Evolutionary conservation across 2,797 vertebrate species (phyloP).

Genomic region (Chromobotia macracanthus): DNA sequence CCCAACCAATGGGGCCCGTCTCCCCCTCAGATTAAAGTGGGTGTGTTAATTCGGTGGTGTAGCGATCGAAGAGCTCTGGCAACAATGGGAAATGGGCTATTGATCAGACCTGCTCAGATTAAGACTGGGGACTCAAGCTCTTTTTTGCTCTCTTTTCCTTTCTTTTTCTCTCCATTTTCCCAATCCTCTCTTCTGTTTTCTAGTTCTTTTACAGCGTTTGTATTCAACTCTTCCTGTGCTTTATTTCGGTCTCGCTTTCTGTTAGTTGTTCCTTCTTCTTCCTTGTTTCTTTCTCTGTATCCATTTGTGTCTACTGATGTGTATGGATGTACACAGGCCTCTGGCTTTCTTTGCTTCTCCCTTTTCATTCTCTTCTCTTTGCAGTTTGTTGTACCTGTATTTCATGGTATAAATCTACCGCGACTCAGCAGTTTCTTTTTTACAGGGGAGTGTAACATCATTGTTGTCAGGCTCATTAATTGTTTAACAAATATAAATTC

Average conservation of each 20-base stretch:
- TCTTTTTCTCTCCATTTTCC: constrained; percentile 81
- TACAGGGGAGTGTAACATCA: neutral
- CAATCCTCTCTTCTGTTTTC: constrained; percentile 71
- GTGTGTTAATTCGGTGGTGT: constrained; percentile 97
- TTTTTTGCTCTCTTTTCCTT: constrained; percentile 87
- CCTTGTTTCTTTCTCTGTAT: constrained; percentile 19
- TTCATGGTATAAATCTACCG: neutral
- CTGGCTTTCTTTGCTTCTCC: constrained; percentile 13
- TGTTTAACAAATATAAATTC: neutral
- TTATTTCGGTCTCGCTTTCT: constrained; percentile 66
- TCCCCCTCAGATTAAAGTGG: constrained; percentile 96
- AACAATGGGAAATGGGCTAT: constrained; percentile 99
- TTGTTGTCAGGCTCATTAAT: neutral
- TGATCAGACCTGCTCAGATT: constrained; percentile 98
- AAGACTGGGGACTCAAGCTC: constrained; percentile 97
- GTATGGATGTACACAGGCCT: constrained; percentile 7
- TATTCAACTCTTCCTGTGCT: constrained; percentile 68
- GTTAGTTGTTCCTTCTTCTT: constrained; percentile 50
- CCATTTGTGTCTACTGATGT: neutral
- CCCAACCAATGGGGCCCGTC: constrained; percentile 70
- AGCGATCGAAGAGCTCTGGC: constrained; percentile 98
- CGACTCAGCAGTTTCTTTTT: neutral
- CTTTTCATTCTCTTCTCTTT: constrained; percentile 19
- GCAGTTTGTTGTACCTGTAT: constrained; percentile 23
- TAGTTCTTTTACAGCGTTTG: constrained; percentile 67